These are phyloP conservation scores for Drosophila limbata DNA, from an alignment of 2,888 invertebrate species.

Conservation along the genomic window DNA sequence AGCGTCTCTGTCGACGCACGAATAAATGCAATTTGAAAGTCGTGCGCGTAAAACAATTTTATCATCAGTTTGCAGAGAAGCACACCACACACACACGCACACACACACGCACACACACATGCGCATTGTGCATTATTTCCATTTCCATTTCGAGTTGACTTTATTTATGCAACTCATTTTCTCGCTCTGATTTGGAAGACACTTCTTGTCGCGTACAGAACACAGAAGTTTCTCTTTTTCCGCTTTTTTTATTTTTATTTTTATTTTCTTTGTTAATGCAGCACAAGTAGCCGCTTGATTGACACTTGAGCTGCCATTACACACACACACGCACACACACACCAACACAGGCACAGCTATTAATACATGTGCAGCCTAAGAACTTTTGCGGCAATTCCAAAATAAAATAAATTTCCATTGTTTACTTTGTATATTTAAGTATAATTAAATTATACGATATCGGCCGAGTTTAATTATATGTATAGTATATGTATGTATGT, in stretches of 20 bases:
- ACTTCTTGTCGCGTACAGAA: constrained; percentile 36
- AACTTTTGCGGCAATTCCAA: constrained; percentile 18
- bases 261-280: constrained; percentile 56
- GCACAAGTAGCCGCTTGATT: constrained; percentile 67
- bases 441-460: constrained; percentile 7
- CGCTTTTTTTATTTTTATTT: constrained; percentile 11
- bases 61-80: constrained; percentile 43
- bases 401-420: constrained; percentile 1
- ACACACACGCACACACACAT: constrained; percentile 9
- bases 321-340: constrained; percentile 5
- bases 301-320: constrained; percentile 66
- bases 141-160: constrained; percentile 49
- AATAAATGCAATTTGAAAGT: constrained; percentile 51
- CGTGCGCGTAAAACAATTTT: constrained; percentile 62
- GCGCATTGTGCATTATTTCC: constrained; percentile 36
- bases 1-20: constrained; percentile 14
- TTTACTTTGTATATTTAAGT: neutral
- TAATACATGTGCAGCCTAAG: constrained; percentile 4
- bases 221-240: constrained; percentile 49
- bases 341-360: constrained; percentile 1
- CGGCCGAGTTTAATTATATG: neutral
- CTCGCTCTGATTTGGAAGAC: constrained; percentile 64
- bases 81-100: constrained; percentile 6
- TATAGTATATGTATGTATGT: too few relatives aligned
- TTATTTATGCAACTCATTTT: constrained; percentile 62